phyloP scores from a whole-genome alignment of 2,113 vertebrate species.

The Typhlomys cinereus region DNA sequence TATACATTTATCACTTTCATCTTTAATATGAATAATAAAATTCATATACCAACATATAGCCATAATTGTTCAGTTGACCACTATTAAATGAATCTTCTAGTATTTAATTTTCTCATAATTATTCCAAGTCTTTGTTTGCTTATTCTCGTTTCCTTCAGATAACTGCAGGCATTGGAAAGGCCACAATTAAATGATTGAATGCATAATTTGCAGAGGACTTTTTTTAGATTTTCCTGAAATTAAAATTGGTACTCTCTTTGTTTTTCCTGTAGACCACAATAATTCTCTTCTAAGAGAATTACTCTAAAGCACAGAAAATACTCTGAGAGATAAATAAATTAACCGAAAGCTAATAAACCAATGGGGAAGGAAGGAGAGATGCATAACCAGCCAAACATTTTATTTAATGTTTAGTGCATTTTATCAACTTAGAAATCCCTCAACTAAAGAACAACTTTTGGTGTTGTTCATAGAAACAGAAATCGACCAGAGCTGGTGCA shows the following conservation, averaged over 20 bases:
- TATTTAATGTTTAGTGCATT: slow-evolving; percentile 43
- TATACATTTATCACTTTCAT: background rate
- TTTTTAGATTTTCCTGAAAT: slow-evolving; percentile 18
- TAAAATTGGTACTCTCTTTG: background rate
- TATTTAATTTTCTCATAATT: slow-evolving; percentile 48
- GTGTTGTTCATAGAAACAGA: background rate
- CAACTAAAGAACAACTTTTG: slow-evolving; percentile 45
- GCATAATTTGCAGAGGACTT: slow-evolving; percentile 25
- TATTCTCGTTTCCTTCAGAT: background rate
- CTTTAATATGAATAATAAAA: background rate
- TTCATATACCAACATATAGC: background rate
- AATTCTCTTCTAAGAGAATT: background rate
- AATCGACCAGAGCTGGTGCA: slow-evolving; percentile 3
- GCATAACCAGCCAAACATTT: background rate
- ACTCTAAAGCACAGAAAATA: background rate
- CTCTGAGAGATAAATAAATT: background rate
- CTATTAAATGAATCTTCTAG: slow-evolving; percentile 5
- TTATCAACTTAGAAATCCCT: slow-evolving; percentile 46
- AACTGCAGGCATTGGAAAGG: slow-evolving; percentile 38
- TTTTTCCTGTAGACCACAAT: background rate
- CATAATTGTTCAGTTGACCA: background rate
- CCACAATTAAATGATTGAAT: slow-evolving; percentile 17
- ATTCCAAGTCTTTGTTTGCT: background rate
- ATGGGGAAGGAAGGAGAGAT: slow-evolving; percentile 3
- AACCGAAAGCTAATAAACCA: background rate